phyloP scores from a whole-genome alignment of 2,113 vertebrate genomes.

The Festucalex cinctus region DNA sequence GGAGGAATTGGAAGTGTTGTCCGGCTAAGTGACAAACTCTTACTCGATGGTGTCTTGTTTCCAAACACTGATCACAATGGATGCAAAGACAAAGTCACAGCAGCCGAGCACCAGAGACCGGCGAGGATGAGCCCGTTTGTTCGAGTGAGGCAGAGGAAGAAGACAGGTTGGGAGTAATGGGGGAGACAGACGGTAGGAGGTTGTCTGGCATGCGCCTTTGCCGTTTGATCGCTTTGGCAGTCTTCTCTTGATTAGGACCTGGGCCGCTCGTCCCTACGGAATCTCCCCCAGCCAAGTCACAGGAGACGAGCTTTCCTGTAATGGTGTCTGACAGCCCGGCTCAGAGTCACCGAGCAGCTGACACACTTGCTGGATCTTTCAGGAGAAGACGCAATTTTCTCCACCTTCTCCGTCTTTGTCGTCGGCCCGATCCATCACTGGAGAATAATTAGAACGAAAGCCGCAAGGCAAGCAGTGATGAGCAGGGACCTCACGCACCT shows the following conservation, averaged over 20 bases:
- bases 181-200: slow-evolving; percentile 31
- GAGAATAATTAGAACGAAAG: slow-evolving; percentile 8
- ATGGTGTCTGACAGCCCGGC: slow-evolving; percentile 71
- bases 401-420: slow-evolving; percentile 11
- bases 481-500: background rate
- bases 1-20: slow-evolving; percentile 45
- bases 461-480: background rate
- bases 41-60: slow-evolving; percentile 59
- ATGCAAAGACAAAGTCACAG: slow-evolving; percentile 23
- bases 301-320: slow-evolving; percentile 65
- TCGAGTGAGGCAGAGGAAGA: slow-evolving; percentile 21
- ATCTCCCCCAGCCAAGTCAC: slow-evolving; percentile 54
- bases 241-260: slow-evolving; percentile 70
- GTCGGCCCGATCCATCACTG: slow-evolving; percentile 13
- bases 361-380: slow-evolving; percentile 63
- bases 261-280: slow-evolving; percentile 50
- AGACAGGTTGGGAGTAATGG: slow-evolving; percentile 7
- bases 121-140: slow-evolving; percentile 17
- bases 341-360: slow-evolving; percentile 59
- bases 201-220: slow-evolving; percentile 54
- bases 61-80: slow-evolving; percentile 34
- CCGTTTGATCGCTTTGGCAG: slow-evolving; percentile 69
- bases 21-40: slow-evolving; percentile 61
- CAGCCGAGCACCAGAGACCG: background rate
- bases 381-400: slow-evolving; percentile 47